Evolutionary conservation across 2,113 vertebrate species (phyloP), one percentile per base, ranked within the genome.

Genomic region (Bambusicola thoracicus): DNA sequence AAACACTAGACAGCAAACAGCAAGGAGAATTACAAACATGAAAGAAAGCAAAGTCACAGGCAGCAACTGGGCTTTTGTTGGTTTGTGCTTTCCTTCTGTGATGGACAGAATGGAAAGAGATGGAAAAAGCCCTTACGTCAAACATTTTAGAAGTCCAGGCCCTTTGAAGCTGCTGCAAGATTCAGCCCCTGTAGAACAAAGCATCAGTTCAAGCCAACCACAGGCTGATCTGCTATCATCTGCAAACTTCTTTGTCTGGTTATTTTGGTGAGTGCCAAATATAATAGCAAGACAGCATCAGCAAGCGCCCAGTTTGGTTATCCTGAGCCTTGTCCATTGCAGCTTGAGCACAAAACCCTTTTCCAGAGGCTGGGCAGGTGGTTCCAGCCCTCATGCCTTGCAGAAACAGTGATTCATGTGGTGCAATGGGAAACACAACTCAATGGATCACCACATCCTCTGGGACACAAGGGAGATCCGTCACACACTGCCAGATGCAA

Each of bases 301-400:
- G 13, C 32, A 90, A 90, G 48, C 3, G 3, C 38, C 24, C 2
- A 0, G 38, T 88, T 44, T 46, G 65, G 43, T 11, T 21, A 10
- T 13, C 40, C 59, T 58, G 38, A 0, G 2, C 38, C 40, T 36
- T 6, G 12, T 5, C n/a, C 40, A 8, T 3, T 40, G 44, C 0
- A 1, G 32, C 53, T 80, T 55, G 4, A 5, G 32, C 2, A 34
- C 13, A 34, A 34, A 29, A 7, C 5, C 49, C 48, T 56, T 61
- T 32, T 58, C 61, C 5, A 46, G 61, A 21, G 51, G 8, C 40
- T 43, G 1, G 36, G 17, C 11, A 38, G 20, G 29, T n/a, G 49
- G 34, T 66, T 67, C 6, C 40, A 13, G 4, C 43, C 34, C 38
- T 55, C 41, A 1, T 24, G 41, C 27, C 61, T 70, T 11, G 24